Percentiles rank a stretch among this genome's conserved stretches.
phyloP scores from a whole-genome alignment of 2,888 invertebrate species.

The Silvanus unidentatus region DNA sequence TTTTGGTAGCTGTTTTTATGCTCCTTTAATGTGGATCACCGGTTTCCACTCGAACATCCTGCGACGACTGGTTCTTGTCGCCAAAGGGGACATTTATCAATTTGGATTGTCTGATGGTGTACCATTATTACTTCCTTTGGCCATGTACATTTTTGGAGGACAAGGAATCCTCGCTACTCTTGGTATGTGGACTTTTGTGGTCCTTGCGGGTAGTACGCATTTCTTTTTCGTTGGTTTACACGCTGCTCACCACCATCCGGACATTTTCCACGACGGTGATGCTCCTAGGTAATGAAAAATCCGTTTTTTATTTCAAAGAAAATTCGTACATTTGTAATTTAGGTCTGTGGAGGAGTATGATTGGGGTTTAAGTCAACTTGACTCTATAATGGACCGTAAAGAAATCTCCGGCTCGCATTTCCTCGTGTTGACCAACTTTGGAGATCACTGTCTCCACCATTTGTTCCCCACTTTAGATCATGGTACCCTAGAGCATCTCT shows the following conservation, averaged over 20 bases:
- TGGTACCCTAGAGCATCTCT: constrained; percentile 60
- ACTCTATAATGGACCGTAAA: constrained; percentile 66
- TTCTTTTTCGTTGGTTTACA: constrained; percentile 62
- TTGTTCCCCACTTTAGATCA: constrained; percentile 79
- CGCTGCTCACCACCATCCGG: constrained; percentile 76
- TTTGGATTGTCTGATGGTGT: constrained; percentile 38
- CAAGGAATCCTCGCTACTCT: constrained; percentile 39
- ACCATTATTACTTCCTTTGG: constrained; percentile 43
- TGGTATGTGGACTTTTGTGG: constrained; percentile 57
- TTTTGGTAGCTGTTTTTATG: constrained; percentile 38
- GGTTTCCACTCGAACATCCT: constrained; percentile 41
- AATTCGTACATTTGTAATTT: constrained; percentile 23
- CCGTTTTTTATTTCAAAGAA: not conserved
- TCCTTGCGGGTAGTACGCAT: constrained; percentile 54
- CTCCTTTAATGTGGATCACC: constrained; percentile 38
- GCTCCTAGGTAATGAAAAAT: constrained; percentile 1
- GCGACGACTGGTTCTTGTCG: constrained; percentile 38
- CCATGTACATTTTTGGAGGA: constrained; percentile 44
- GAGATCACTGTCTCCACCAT: constrained; percentile 76
- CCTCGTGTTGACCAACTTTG: constrained; percentile 66
- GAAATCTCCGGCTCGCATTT: constrained; percentile 64
- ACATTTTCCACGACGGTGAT: constrained; percentile 76
- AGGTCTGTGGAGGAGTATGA: constrained; percentile 52
- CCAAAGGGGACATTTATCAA: not conserved
- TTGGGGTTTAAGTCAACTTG: constrained; percentile 75